A percentile compares a stretch with the other conserved stretches of the same genome.
phyloP scores from a whole-genome alignment of 2,888 invertebrate species.

The Sipha maydis region DNA sequence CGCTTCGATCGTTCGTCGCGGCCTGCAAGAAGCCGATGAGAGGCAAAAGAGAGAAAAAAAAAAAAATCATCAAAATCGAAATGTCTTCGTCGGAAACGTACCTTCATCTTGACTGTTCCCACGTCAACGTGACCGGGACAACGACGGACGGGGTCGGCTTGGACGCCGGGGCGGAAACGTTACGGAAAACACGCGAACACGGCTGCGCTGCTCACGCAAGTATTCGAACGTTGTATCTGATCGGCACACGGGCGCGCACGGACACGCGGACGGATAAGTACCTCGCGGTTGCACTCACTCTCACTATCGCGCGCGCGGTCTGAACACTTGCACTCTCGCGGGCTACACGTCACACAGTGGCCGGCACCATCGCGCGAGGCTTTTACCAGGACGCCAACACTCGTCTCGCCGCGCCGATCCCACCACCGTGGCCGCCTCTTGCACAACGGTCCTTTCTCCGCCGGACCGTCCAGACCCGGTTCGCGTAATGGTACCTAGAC shows the following conservation, averaged over 20 bases:
- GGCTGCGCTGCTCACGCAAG: too few relatives aligned
- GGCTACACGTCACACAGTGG: slow-evolving; percentile 35
- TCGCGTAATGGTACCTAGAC: not conserved
- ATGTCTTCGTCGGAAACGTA: not conserved
- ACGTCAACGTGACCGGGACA: not conserved
- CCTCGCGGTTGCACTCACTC: slow-evolving; percentile 29
- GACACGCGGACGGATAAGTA: not conserved
- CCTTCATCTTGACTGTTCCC: slow-evolving; percentile 30
- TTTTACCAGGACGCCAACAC: slow-evolving; percentile 44
- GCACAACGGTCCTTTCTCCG: slow-evolving; percentile 48
- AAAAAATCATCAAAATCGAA: too few relatives aligned
- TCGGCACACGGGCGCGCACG: not conserved
- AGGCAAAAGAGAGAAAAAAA: too few relatives aligned
- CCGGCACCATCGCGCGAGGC: slow-evolving; percentile 41
- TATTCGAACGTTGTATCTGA: too few relatives aligned
- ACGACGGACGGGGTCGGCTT: not conserved
- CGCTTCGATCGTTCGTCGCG: too few relatives aligned
- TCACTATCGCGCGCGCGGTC: not conserved
- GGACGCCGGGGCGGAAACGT: not conserved
- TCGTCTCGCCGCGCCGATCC: not conserved
- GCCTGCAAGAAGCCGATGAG: too few relatives aligned
- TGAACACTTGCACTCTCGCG: slow-evolving; percentile 59
- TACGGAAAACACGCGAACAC: too few relatives aligned
- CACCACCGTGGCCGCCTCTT: slow-evolving; percentile 18
- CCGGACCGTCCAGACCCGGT: not conserved